These are phyloP conservation scores for Apolygus lucorum DNA, from an alignment of 1,140 invertebrate species.

Conservation along the genomic window DNA sequence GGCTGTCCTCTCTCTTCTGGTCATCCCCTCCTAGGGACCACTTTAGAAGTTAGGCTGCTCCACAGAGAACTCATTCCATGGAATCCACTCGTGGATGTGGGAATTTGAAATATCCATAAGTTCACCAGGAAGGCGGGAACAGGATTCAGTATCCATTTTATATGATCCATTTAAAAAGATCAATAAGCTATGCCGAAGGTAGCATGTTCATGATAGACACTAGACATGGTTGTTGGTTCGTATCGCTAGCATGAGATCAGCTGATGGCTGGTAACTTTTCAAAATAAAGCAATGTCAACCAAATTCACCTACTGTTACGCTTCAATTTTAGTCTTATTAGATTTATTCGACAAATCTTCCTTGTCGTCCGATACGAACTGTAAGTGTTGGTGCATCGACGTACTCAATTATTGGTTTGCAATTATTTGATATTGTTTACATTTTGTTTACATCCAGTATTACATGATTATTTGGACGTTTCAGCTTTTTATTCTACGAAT, in stretches of 20 bases:
- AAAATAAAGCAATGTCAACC: conserved; percentile 9
- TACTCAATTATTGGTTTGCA: too few relatives aligned
- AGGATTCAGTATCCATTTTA: too few relatives aligned
- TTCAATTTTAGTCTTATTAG: conserved; percentile 22
- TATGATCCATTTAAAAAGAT: background rate
- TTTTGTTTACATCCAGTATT: background rate
- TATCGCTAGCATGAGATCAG: background rate
- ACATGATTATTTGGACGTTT: conserved; percentile 34
- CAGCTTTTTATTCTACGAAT: conserved; percentile 60
- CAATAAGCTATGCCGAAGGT: background rate
- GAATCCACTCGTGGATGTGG: too few relatives aligned
- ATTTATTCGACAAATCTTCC: conserved; percentile 9
- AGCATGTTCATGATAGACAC: conserved; percentile 1
- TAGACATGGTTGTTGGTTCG: too few relatives aligned
- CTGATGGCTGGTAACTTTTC: conserved; percentile 4
- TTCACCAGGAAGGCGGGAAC: too few relatives aligned
- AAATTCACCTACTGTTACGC: conserved; percentile 18
- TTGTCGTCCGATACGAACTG: conserved; percentile 9
- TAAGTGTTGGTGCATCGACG: background rate
- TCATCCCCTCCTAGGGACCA: too few relatives aligned
- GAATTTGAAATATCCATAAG: too few relatives aligned
- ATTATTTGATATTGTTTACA: too few relatives aligned
- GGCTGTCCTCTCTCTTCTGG: too few relatives aligned
- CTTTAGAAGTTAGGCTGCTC: too few relatives aligned
- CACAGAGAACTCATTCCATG: too few relatives aligned